A percentile compares a stretch with the other conserved stretches of the same genome.
phyloP scores from a whole-genome alignment of 2,797 vertebrate genomes.

The Eidolon dupreanum region DNA sequence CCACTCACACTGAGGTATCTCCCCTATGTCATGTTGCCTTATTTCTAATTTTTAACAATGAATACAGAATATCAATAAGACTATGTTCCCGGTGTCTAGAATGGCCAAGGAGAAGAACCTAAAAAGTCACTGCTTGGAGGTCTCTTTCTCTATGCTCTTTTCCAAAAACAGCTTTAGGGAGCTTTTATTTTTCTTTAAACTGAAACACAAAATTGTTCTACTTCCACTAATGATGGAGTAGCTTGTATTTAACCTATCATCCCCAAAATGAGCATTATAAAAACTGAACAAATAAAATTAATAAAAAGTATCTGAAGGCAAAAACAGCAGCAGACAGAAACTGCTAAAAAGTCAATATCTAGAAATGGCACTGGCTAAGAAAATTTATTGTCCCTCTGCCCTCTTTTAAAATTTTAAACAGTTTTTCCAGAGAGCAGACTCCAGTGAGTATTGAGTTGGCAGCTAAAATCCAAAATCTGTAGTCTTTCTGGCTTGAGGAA shows the following conservation, averaged over 20 bases:
- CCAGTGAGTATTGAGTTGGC: not conserved
- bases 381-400: not conserved
- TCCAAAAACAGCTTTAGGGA: not conserved
- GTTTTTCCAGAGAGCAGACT: not conserved
- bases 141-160: not conserved
- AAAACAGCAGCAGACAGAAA: not conserved
- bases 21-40: not conserved
- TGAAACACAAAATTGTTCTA: not conserved
- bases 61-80: not conserved
- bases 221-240: not conserved
- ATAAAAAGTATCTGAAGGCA: not conserved
- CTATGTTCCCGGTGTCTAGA: not conserved
- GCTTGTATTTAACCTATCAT: not conserved
- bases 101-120: not conserved
- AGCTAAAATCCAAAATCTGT: not conserved
- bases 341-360: not conserved
- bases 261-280: constrained; percentile 1
- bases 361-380: not conserved
- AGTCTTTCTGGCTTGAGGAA: not conserved
- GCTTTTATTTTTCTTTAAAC: not conserved
- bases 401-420: not conserved
- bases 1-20: not conserved
- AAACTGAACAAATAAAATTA: constrained; percentile 6
- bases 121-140: not conserved
- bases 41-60: constrained; percentile 13